These are phyloP conservation scores for Anastrepha ludens DNA, from an alignment of 1,140 invertebrate genomes.

Conservation along the genomic window DNA sequence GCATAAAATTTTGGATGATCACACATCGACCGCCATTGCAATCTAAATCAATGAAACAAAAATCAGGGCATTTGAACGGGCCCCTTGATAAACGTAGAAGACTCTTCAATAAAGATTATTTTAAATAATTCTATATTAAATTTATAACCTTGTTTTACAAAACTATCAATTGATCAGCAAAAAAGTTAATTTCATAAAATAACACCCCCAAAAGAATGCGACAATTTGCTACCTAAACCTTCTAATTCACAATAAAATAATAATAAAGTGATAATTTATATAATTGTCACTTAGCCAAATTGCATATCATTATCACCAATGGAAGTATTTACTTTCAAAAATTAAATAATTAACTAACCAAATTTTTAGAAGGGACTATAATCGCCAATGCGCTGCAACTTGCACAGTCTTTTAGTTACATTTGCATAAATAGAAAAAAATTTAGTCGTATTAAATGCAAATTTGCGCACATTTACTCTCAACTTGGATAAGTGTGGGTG, in stretches of 20 bases:
- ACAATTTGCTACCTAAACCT: constrained; percentile 19
- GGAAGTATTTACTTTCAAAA: constrained; percentile 22
- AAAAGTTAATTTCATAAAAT: constrained; percentile 14
- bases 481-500: neutral
- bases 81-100: too few relatives aligned
- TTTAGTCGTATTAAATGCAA: constrained; percentile 42
- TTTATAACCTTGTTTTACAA: too few relatives aligned
- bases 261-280: constrained; percentile 36
- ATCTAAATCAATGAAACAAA: too few relatives aligned
- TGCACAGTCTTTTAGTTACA: neutral
- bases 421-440: constrained; percentile 32
- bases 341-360: constrained; percentile 3
- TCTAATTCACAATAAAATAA: neutral
- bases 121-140: too few relatives aligned
- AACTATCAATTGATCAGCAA: neutral
- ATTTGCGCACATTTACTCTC: neutral
- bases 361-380: neutral
- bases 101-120: too few relatives aligned
- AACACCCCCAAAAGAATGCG: constrained; percentile 10
- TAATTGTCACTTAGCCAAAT: neutral
- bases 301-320: neutral
- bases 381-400: neutral
- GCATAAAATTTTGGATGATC: too few relatives aligned
- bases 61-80: too few relatives aligned
- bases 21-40: too few relatives aligned